A percentile compares a stretch with the other conserved stretches of the same genome.
phyloP scores from a whole-genome alignment of 92 coral and sea anemone genomes.

The Palythoa caribaeorum region DNA sequence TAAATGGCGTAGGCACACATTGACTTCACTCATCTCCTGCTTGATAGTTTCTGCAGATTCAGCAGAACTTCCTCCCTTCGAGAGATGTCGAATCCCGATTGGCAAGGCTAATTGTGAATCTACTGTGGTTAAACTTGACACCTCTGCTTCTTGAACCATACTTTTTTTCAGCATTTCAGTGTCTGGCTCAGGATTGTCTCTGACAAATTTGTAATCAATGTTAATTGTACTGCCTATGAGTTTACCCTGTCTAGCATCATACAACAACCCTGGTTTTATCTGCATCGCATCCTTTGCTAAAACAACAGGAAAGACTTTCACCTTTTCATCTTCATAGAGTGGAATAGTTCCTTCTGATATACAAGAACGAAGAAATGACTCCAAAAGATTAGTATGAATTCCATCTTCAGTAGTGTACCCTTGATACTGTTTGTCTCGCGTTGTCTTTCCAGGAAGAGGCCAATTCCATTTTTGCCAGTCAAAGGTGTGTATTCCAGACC shows the following conservation, averaged over 20 bases:
- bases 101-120: conserved; percentile 50
- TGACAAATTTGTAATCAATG: conserved; percentile 26
- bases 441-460: conserved; percentile 67
- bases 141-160: conserved; percentile 58
- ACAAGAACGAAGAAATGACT: conserved; percentile 41
- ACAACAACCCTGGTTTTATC: conserved; percentile 51
- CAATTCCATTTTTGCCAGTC: conserved; percentile 59
- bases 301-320: conserved; percentile 46
- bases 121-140: conserved; percentile 34
- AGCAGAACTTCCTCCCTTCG: conserved; percentile 36
- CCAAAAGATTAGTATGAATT: conserved; percentile 25
- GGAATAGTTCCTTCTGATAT: conserved; percentile 20
- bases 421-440: conserved; percentile 38
- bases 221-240: background rate
- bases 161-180: conserved; percentile 41
- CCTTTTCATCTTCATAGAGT: conserved; percentile 41
- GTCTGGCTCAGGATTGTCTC: conserved; percentile 37
- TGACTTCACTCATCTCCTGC: conserved; percentile 41
- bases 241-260: conserved; percentile 50
- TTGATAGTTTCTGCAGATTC: conserved; percentile 42
- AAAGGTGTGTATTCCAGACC: conserved; percentile 36
- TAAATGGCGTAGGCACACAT: conserved; percentile 52
- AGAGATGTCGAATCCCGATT: conserved; percentile 33
- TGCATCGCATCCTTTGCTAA: conserved; percentile 50
- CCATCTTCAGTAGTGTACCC: conserved; percentile 43